Base-by-base conservation (phyloP, 2,797 vertebrate genomes). In the Gambelia wislizenii region DNA sequence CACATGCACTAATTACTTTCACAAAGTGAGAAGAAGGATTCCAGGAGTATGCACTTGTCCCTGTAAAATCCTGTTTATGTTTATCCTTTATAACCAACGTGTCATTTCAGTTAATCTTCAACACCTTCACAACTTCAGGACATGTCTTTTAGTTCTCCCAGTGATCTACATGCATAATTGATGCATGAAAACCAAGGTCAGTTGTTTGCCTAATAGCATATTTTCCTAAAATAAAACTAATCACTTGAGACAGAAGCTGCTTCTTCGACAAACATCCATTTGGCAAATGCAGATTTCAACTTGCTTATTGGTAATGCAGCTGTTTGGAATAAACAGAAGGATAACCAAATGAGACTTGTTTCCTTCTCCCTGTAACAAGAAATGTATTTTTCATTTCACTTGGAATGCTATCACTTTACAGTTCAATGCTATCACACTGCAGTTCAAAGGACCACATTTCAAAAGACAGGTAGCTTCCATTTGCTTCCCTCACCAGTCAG, bases 221-320 rank as follows among this genome's bases (percentile, higher is more conserved):
- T 44, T 86, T 14, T 64, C 77, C 67, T 87, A 47, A 91, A 94
- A 91, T 85, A 87, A 94, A 94, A 91, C 83, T 75, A 91, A 88
- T 70, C 47, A 47, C 30, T 36, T 89, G 88, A 84, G 84, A 90
- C 83, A 91, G 88, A 92, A 80, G 52, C 44, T 84, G 82, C 67
- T 90, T 91, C 78, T 84, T 91, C 88, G 88, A 22, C 85, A 85
- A 88, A 85, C 59, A 91, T 86, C 69, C 39, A 84, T 92, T 92
- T 93, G 39, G 88, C 83, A 91, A 91, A 93, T 36, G 87, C 0
- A 92, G 59, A 92, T 89, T 88, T 94, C 18, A 77, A 82, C 84
- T 92, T 91, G 89, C 87, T 77, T 87, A 86, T 93, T 95, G 92
- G 85, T 10, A 89, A 85, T 77, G 82, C 80, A 72, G 88, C 78